A percentile compares a stretch with the other conserved stretches of the same genome.
These are phyloP conservation scores for Hyppa rectilinea DNA, from an alignment of 2,888 invertebrate genomes.

Conservation along the genomic window DNA sequence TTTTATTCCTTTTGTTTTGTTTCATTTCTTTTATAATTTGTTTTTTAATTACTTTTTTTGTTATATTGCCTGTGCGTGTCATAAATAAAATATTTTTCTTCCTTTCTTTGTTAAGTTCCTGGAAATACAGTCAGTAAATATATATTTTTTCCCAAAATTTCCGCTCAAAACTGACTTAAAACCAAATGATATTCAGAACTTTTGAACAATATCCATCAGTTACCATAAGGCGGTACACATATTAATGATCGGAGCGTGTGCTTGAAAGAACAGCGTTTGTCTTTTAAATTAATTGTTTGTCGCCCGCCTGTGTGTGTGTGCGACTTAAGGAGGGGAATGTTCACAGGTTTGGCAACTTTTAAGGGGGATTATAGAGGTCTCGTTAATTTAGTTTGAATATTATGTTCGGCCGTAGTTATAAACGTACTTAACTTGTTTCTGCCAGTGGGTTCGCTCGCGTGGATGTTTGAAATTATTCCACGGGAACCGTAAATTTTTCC, in stretches of 20 bases:
- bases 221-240: conserved; percentile 72
- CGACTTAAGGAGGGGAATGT: conserved; percentile 57
- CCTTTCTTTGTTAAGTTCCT: too few relatives aligned
- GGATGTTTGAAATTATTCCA: too few relatives aligned
- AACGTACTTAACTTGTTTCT: too few relatives aligned
- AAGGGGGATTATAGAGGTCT: conserved; percentile 17
- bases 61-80: too few relatives aligned
- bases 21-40: too few relatives aligned
- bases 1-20: too few relatives aligned
- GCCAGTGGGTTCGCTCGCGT: too few relatives aligned
- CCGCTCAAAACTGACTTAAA: background rate
- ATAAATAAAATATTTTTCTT: too few relatives aligned
- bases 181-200: conserved; percentile 40
- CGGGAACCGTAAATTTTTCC: too few relatives aligned
- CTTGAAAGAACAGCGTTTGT: conserved; percentile 84
- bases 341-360: conserved; percentile 33
- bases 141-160: background rate
- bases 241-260: conserved; percentile 83
- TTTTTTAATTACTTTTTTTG: too few relatives aligned
- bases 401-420: background rate
- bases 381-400: background rate
- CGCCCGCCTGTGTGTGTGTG: conserved; percentile 60
- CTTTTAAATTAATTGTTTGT: conserved; percentile 85
- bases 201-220: conserved; percentile 54
- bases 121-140: too few relatives aligned